Conservation (phyloP, 2,113 vertebrate genomes). For the Melanotaenia duboulayi region DNA sequence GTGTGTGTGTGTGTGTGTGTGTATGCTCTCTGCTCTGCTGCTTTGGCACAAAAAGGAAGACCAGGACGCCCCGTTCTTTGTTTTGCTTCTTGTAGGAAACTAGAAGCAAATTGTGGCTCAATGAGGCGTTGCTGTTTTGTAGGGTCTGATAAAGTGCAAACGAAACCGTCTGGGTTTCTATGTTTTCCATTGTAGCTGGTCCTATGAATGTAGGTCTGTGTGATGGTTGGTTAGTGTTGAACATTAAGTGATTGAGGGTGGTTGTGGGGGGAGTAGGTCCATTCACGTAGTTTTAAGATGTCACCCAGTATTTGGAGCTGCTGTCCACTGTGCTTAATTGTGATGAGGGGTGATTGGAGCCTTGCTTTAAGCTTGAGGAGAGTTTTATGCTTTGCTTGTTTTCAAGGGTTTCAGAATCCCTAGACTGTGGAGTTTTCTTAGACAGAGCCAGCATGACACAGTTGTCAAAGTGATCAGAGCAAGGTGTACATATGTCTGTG, state of each 20-base stretch:
- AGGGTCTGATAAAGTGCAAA: constrained; percentile 76
- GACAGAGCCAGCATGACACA: constrained; percentile 63
- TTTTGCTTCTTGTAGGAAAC: constrained; percentile 78
- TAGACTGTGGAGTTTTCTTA: constrained; percentile 54
- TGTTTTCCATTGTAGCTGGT: constrained; percentile 63
- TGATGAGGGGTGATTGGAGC: constrained; percentile 66
- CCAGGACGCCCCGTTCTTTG: constrained; percentile 74
- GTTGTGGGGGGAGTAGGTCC: constrained; percentile 24
- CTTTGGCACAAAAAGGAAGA: constrained; percentile 76
- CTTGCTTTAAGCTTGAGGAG: constrained; percentile 38
- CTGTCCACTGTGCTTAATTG: constrained; percentile 68
- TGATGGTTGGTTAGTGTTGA: constrained; percentile 76
- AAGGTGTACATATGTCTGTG: constrained; percentile 66
- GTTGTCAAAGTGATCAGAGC: constrained; percentile 72
- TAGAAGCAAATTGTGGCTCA: constrained; percentile 78
- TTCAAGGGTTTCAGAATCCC: constrained; percentile 55
- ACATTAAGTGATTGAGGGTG: constrained; percentile 57
- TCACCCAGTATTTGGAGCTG: constrained; percentile 62
- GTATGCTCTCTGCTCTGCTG: constrained; percentile 71
- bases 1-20: constrained; percentile 37
- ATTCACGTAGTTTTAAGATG: constrained; percentile 69
- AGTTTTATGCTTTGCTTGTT: constrained; percentile 31
- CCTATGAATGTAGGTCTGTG: constrained; percentile 70
- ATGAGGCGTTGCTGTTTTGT: constrained; percentile 77
- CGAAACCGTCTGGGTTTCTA: constrained; percentile 68